These are phyloP conservation scores for Melipona quadrifasciata DNA, from an alignment of 1,140 invertebrate genomes.

Conservation along the genomic window DNA sequence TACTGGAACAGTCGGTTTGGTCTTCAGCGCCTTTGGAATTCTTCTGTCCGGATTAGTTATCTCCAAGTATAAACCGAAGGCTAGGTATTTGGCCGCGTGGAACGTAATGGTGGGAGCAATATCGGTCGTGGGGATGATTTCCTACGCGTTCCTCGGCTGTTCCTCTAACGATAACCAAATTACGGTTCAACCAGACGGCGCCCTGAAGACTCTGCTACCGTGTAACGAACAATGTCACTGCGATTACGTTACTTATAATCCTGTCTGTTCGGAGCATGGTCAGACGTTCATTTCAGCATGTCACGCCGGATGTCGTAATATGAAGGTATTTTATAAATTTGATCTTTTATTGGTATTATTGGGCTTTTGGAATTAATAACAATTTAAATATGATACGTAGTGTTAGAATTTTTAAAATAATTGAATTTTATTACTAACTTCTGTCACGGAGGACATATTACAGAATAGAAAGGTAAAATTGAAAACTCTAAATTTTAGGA, in stretches of 20 bases:
- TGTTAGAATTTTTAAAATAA: no score
- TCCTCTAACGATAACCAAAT: constrained; percentile 83
- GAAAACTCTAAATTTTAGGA: no score
- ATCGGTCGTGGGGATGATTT: constrained; percentile 85
- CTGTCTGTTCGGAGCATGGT: constrained; percentile 85
- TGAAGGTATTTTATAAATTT: constrained; percentile 67
- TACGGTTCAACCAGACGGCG: constrained; percentile 78
- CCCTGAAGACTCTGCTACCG: constrained; percentile 78
- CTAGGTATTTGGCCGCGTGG: constrained; percentile 87
- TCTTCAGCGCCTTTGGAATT: constrained; percentile 88
- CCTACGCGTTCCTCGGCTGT: constrained; percentile 88
- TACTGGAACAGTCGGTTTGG: constrained; percentile 87
- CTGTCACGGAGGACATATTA: no score
- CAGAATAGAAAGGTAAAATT: no score
- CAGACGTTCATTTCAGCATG: constrained; percentile 87
- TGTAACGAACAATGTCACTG: constrained; percentile 86
- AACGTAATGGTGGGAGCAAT: constrained; percentile 87
- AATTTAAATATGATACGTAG: no score
- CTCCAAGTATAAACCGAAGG: constrained; percentile 86
- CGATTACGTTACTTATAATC: constrained; percentile 86
- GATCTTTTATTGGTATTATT: no score
- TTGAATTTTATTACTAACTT: no score
- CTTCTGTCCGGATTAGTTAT: constrained; percentile 87
- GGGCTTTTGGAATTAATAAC: no score
- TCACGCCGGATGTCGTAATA: constrained; percentile 85